Evolutionary conservation across 2,113 vertebrate species (phyloP), one percentile per base, ranked within the genome.

Genomic region (Silurus meridionalis): DNA sequence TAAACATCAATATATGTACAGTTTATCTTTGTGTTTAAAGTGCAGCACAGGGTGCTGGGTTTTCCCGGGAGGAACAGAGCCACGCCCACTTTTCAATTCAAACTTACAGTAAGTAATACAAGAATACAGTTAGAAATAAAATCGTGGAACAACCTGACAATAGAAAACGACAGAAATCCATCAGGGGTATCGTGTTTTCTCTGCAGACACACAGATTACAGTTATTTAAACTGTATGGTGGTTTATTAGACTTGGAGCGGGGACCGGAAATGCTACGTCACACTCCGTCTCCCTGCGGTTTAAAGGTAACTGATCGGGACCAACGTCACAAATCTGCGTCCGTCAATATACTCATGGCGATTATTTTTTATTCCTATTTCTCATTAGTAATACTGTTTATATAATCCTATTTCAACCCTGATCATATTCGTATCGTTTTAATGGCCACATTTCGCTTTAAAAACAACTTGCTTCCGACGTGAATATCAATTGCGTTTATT

Each of bases 11-110:
- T 6, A 71, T 71, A 21, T 67, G 46, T 50, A 10, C 8, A 9
- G 71, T 23, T 21, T n/a, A 23, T 9, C 50, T 19, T 21, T 23
- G 50, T 25, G 11, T n/a, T 13, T 53, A 55, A 53, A 77, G 11
- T 15, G 50, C 5, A 77, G 11, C 21, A 37, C 66, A 50, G 0
- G 17, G 46, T 5, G 4, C 57, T 63, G 74, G 9, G 3, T 53
- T 7, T 11, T 19, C 63, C 55, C 57, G 19, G 3, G 46, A 74
- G 7, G 6, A 83, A n/a, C 83, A 64, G 8, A 13, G 15, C 83
- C 57, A 77, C 83, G 61, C 83, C 83, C 72, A 84, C 83, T n/a
- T 21, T 58, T 28, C 58, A 57, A 69, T 15, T 21, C 50, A 17
- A 19, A 80, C 52, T 37, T 58, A 60, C 25, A 25, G 50, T 1